phyloP scores from a whole-genome alignment of 1,140 invertebrate species.

The Drosophila pruinosa region DNA sequence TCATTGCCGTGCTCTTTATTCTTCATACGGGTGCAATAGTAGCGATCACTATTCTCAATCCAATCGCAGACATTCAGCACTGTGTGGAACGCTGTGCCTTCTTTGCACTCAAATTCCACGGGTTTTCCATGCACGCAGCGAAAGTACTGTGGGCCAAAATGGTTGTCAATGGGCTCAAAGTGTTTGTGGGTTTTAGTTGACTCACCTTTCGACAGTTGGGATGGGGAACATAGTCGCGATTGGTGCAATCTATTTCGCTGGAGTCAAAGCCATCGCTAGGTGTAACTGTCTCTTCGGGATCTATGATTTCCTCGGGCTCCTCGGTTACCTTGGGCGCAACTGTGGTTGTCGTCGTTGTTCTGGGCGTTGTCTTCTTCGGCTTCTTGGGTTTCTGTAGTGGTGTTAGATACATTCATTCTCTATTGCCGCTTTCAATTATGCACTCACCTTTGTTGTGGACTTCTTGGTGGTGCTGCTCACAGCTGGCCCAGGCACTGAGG shows the following conservation, averaged over 20 bases:
- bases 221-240: conserved; percentile 87
- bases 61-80: conserved; percentile 89
- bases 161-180: neutral
- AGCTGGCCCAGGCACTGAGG: conserved; percentile 45
- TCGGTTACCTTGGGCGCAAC: conserved; percentile 41
- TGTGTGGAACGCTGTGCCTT: conserved; percentile 89
- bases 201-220: conserved; percentile 85
- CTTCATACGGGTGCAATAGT: conserved; percentile 73
- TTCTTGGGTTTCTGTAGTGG: conserved; percentile 60
- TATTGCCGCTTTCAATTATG: neutral
- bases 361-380: conserved; percentile 56
- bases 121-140: conserved; percentile 90
- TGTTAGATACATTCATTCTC: neutral
- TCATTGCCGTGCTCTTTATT: conserved; percentile 37
- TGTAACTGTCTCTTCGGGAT: conserved; percentile 27
- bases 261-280: conserved; percentile 49
- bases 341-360: conserved; percentile 51
- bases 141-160: conserved; percentile 85
- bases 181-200: neutral
- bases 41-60: conserved; percentile 88
- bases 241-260: conserved; percentile 83
- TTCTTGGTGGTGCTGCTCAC: conserved; percentile 60
- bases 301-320: conserved; percentile 41
- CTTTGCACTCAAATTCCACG: conserved; percentile 88
- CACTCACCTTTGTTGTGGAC: conserved; percentile 59